phyloP scores from a whole-genome alignment of 1,140 invertebrate genomes.

The Pseudomyrmex concolor region DNA sequence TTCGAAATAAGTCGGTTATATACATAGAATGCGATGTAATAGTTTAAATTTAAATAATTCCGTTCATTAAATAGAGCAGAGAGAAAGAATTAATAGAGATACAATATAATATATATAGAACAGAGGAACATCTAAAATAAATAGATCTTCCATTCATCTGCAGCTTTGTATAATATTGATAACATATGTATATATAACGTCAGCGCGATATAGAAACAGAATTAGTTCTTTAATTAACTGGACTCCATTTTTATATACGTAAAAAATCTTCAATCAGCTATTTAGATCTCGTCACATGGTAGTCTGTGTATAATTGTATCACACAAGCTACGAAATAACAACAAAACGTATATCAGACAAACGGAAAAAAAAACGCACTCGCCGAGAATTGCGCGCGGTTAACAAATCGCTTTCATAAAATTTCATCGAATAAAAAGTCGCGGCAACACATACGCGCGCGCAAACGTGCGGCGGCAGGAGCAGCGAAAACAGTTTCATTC shows the following conservation, averaged over 20 bases:
- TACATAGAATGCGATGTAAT: no score
- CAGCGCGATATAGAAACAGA: background rate
- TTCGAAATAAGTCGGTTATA: no score
- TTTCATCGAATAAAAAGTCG: slow-evolving; percentile 62
- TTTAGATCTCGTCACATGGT: slow-evolving; percentile 3
- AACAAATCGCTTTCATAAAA: slow-evolving; percentile 72
- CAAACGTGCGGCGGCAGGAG: slow-evolving; percentile 40
- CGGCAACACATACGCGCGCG: slow-evolving; percentile 25
- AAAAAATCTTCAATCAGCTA: background rate
- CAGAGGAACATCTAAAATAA: background rate
- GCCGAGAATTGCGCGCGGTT: slow-evolving; percentile 55
- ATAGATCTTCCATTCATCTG: background rate
- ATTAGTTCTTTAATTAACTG: slow-evolving; percentile 17
- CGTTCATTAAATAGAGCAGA: no score
- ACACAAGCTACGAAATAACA: slow-evolving; percentile 29
- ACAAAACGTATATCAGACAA: slow-evolving; percentile 9
- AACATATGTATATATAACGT: background rate
- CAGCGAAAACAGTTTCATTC: slow-evolving; percentile 72
- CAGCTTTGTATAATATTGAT: background rate
- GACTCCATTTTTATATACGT: background rate
- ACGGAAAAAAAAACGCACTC: slow-evolving; percentile 27
- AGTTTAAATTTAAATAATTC: no score
- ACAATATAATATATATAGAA: no score
- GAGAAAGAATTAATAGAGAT: no score
- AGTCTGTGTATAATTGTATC: slow-evolving; percentile 6